Conservation (phyloP, 2,888 invertebrate genomes). For the Drosophila recens region DNA sequence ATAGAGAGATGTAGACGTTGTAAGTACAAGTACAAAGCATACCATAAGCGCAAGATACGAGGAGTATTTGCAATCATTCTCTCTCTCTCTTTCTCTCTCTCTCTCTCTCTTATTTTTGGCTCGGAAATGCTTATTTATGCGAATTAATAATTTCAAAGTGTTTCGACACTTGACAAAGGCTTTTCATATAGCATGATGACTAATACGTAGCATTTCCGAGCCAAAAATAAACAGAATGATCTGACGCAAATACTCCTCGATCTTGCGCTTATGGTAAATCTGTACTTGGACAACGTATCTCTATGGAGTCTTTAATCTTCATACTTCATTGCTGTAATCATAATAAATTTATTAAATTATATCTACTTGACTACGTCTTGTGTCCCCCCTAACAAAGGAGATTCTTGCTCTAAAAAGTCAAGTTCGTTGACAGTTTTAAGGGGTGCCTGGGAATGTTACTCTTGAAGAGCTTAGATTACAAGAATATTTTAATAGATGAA, state of each 20-base stretch:
- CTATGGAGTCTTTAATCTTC: conserved; percentile 24
- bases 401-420: neutral
- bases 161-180: conserved; percentile 55
- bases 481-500: neutral
- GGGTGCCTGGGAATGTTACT: neutral
- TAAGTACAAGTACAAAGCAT: conserved; percentile 12
- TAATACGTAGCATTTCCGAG: conserved; percentile 58
- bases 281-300: conserved; percentile 13
- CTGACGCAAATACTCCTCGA: conserved; percentile 46
- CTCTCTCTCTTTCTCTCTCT: neutral
- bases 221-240: conserved; percentile 19
- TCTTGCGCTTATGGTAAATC: conserved; percentile 14
- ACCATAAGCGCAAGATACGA: conserved; percentile 14
- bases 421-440: conserved; percentile 1
- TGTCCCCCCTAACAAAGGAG: neutral
- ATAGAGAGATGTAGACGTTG: conserved; percentile 14
- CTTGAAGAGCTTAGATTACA: neutral
- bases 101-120: neutral
- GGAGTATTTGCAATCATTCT: conserved; percentile 52
- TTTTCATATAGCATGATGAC: conserved; percentile 41
- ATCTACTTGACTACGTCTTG: conserved; percentile 39
- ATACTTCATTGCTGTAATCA: conserved; percentile 59
- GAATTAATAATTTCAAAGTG: conserved; percentile 67
- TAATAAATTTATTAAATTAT: conserved; percentile 74
- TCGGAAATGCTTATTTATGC: conserved; percentile 66